Base-by-base conservation (phyloP, 64 coral and sea anemone species). In the Stichodactyla mertensii region DNA sequence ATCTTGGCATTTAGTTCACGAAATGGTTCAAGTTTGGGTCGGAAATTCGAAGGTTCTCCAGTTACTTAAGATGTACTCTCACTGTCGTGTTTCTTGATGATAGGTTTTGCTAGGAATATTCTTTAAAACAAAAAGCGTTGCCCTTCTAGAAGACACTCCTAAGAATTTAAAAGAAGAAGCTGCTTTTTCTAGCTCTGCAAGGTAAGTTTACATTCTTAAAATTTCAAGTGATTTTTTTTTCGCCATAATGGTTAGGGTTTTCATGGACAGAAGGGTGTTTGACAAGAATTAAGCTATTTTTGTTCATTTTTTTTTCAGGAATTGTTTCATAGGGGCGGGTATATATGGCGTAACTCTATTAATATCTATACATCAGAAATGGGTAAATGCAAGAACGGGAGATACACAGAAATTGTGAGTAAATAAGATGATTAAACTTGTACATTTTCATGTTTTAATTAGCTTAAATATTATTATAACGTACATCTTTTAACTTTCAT, bases 281-380 rank as follows among this genome's bases (percentile, higher is more conserved):
- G 22, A 74, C 69, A 27, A 74, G 12, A 10, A 74, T 74, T 31
- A 23, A 74, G 24, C 69, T 74, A 6, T 62, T 56, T 57, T 88
- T 87, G 31, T 54, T 45, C 24, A 24, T 27, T 20, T 91, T 4
- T 6, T 58, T 62, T 61, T 20, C 55, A 98, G 95, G 57, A 98
- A 98, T 85, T 98, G 95, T 90, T 98, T 82, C 55, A 92, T 94
- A 87, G 95, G 92, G 19, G 95, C 95, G 52, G 95, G 95, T 14
- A 87, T 98, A 85, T 98, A 98, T 86, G 84, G 87, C 4, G 80
- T 94, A 10, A 90, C 85, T 9, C 87, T 98, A 83, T 19, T 94
- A 64, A 64, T 98, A 7, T 86, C 95, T 19, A 91, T 74, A n/a
- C 88, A 98, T 83, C 95, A 98, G 70, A 94, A 94, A 90, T 98